Percentiles rank a stretch among this genome's conserved stretches.
Conservation (phyloP, 53 echinoderm and acorn worm species). For the Hippasteria phrygiana region DNA sequence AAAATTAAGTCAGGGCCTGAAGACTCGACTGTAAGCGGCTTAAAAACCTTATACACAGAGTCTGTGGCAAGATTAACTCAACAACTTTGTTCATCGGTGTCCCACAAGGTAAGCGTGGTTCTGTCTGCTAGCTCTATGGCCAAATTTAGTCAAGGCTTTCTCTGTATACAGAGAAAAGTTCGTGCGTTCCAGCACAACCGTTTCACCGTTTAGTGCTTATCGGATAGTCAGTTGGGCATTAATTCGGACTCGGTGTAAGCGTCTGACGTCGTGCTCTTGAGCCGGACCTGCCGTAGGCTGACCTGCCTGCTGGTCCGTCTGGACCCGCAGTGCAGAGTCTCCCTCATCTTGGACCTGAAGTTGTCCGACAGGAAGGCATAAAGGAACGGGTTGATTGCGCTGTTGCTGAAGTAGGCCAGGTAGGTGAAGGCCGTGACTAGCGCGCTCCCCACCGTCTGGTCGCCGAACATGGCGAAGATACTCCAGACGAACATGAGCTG, state of each 20-base stretch:
- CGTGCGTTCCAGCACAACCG: not conserved
- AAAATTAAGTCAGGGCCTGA: no score
- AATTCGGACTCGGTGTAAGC: constrained; percentile 78
- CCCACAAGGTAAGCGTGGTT: no score
- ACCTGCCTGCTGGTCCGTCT: constrained; percentile 56
- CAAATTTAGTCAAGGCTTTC: no score
- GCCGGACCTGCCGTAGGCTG: constrained; percentile 64
- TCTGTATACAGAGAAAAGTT: no score
- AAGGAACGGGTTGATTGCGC: constrained; percentile 93
- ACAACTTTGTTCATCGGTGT: no score
- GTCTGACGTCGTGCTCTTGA: constrained; percentile 85
- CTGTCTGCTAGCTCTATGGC: no score
- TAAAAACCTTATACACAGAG: no score
- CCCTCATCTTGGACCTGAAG: constrained; percentile 83
- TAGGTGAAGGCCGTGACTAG: constrained; percentile 53
- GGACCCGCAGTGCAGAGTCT: constrained; percentile 64
- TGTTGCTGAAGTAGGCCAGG: constrained; percentile 83
- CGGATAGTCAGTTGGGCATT: constrained; percentile 45
- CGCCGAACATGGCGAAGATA: constrained; percentile 52
- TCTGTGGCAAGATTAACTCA: no score
- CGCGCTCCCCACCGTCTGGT: constrained; percentile 35
- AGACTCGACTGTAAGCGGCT: no score
- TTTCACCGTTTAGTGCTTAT: not conserved
- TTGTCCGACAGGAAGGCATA: constrained; percentile 98
- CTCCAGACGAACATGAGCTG: constrained; percentile 72